Conservation (phyloP, 2,888 invertebrate genomes). For the Piscicola geometra region DNA sequence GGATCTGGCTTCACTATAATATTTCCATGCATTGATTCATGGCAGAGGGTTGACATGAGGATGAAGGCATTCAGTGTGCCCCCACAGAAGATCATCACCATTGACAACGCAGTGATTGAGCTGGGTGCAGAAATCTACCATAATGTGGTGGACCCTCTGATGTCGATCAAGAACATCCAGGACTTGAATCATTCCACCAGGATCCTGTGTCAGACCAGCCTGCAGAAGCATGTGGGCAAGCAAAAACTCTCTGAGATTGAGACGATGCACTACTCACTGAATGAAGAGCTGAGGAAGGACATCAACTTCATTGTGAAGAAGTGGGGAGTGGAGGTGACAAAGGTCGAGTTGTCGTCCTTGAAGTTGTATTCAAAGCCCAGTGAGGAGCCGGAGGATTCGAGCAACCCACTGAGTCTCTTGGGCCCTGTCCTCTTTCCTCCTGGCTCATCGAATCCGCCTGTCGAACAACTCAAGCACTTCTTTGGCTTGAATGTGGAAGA, state of each 20-base stretch:
- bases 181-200: conserved; percentile 54
- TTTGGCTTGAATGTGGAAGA: conserved; percentile 27
- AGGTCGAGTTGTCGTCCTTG: conserved; percentile 51
- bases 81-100: conserved; percentile 57
- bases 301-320: conserved; percentile 51
- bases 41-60: conserved; percentile 54
- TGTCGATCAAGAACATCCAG: conserved; percentile 55
- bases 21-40: conserved; percentile 56
- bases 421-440: conserved; percentile 42
- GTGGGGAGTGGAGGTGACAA: conserved; percentile 54
- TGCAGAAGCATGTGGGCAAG: conserved; percentile 53
- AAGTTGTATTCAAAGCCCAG: conserved; percentile 41
- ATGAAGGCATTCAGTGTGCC: conserved; percentile 57
- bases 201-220: conserved; percentile 54
- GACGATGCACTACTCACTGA: conserved; percentile 11
- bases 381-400: conserved; percentile 27
- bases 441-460: conserved; percentile 38
- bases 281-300: conserved; percentile 47
- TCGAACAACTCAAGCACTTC: conserved; percentile 38
- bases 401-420: conserved; percentile 40
- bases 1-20: conserved; percentile 55
- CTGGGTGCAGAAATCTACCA: conserved; percentile 57
- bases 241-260: conserved; percentile 50
- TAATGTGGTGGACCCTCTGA: conserved; percentile 53
- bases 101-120: conserved; percentile 56